These are phyloP conservation scores for Plectrocnemia conspersa DNA, from an alignment of 1,140 invertebrate species.

Conservation along the genomic window DNA sequence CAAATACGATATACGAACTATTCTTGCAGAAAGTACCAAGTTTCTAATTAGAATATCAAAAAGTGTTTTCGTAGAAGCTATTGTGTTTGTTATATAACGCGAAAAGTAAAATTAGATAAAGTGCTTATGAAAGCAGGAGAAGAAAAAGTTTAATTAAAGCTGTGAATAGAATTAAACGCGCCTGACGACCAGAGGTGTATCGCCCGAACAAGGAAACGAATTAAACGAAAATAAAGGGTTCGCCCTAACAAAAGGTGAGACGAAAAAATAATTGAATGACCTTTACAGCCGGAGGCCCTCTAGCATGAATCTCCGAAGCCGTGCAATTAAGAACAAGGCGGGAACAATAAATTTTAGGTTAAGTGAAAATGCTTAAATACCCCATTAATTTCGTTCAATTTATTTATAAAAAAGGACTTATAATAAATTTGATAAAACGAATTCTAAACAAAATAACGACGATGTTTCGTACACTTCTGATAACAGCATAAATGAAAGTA, in stretches of 20 bases:
- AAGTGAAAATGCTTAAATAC: conserved; percentile 22
- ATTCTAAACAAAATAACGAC: no score
- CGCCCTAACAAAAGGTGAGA: conserved; percentile 16
- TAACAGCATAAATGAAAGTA: no score
- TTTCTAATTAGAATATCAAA: no score
- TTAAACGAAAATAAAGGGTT: conserved; percentile 28
- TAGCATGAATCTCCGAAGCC: conserved; percentile 10
- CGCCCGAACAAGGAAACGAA: conserved; percentile 26
- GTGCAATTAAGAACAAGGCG: conserved; percentile 12
- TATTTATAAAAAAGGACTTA: conserved; percentile 5
- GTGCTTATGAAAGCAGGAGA: conserved; percentile 15
- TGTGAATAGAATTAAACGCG: conserved; percentile 4
- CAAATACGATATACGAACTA: no score
- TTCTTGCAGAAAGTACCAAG: no score
- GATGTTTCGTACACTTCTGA: no score
- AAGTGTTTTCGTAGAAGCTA: no score
- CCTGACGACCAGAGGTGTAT: conserved; percentile 1
- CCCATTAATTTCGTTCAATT: conserved; percentile 23
- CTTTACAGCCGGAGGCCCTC: conserved; percentile 11
- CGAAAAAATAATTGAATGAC: conserved; percentile 27
- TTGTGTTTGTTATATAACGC: no score
- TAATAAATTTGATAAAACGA: no score
- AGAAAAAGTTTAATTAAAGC: conserved; percentile 19
- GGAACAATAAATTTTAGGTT: conserved; percentile 23
- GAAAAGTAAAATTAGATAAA: no score